These are phyloP conservation scores for Calypte anna DNA, from an alignment of 2,113 vertebrate species.

Conservation along the genomic window DNA sequence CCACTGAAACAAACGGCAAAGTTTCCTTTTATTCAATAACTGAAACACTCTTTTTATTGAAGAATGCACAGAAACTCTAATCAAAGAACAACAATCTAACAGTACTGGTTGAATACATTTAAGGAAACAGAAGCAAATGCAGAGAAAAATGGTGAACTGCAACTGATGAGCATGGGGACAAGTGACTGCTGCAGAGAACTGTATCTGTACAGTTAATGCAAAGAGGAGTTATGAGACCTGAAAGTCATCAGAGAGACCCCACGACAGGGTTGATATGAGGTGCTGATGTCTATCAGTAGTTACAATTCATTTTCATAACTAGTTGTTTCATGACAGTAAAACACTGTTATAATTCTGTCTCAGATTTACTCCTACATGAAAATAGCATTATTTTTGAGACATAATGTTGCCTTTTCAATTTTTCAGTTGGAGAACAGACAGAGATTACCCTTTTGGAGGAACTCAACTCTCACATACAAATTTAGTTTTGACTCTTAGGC, in stretches of 20 bases:
- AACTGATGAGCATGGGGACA: not conserved
- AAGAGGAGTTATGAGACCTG: not conserved
- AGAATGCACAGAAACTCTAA: not conserved
- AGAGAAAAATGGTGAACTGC: not conserved
- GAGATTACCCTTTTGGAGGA: not conserved
- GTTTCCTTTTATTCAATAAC: not conserved
- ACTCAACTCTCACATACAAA: not conserved
- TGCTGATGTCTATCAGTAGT: not conserved
- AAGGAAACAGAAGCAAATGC: not conserved
- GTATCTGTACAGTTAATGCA: not conserved
- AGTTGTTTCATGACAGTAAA: not conserved
- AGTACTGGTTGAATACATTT: not conserved
- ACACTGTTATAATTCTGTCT: not conserved
- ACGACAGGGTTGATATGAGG: rapidly evolving
- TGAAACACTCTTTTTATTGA: not conserved
- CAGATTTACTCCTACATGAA: not conserved
- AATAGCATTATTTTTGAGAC: not conserved
- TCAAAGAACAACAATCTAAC: not conserved
- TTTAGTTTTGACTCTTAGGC: not conserved
- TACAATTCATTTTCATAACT: not conserved
- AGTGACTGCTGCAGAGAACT: not conserved
- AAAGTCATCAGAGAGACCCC: not conserved
- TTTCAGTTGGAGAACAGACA: not conserved
- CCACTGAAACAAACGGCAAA: not conserved
- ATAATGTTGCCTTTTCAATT: not conserved